Evolutionary conservation across 2,888 invertebrate genomes (phyloP).

Genomic region (Epinotia nisella): DNA sequence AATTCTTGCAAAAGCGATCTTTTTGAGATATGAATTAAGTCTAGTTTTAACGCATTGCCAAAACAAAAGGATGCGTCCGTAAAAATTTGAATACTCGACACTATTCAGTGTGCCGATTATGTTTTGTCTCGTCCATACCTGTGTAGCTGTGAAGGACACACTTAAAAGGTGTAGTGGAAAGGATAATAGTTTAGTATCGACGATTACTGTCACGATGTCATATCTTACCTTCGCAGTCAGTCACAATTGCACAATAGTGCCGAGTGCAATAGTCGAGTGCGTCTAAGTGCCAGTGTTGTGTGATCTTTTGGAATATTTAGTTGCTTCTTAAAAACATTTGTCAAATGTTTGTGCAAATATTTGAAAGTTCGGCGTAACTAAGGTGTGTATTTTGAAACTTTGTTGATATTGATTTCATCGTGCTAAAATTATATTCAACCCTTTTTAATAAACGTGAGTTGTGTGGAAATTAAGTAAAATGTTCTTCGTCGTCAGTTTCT

Average conservation of each 20-base stretch:
- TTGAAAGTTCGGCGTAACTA: background rate
- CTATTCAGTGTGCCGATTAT: background rate
- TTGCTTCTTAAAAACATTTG: background rate
- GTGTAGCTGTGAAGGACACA: background rate
- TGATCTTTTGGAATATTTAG: conserved; percentile 6
- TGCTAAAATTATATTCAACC: background rate
- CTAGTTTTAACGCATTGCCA: conserved; percentile 3
- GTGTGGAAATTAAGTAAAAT: no score
- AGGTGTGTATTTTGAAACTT: conserved; percentile 8
- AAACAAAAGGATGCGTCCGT: conserved; percentile 1
- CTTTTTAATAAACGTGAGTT: background rate
- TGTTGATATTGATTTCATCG: background rate
- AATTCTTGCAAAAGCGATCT: background rate
- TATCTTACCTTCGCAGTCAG: conserved; percentile 23
- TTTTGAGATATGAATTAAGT: background rate
- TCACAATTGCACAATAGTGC: conserved; percentile 17
- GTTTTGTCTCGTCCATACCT: conserved; percentile 16
- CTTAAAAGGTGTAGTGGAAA: background rate
- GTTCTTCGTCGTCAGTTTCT: no score
- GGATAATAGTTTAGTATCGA: conserved; percentile 21
- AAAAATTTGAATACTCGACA: conserved; percentile 10
- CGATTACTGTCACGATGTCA: conserved; percentile 19
- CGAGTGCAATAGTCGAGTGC: conserved; percentile 8
- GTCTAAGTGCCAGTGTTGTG: conserved; percentile 7
- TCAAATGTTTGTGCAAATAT: background rate